Evolutionary conservation across 2,888 invertebrate species (phyloP).

Genomic region (Ichneumon xanthorius): DNA sequence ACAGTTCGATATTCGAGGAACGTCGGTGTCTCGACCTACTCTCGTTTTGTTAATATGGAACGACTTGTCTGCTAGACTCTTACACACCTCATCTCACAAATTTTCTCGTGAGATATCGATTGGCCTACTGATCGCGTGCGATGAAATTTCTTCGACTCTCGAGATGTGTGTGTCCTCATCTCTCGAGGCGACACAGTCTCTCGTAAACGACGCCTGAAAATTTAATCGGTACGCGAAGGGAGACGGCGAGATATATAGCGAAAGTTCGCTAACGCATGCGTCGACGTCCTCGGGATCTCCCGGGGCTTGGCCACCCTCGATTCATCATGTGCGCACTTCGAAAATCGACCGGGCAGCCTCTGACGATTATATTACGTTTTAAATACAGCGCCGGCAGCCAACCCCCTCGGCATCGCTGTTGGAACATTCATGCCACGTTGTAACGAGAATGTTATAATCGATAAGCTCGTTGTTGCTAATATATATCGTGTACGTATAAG

Average conservation of each 20-base stretch:
- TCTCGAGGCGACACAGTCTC: conserved; percentile 34
- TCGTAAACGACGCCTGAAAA: conserved; percentile 58
- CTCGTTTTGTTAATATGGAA: neutral
- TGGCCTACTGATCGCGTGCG: conserved; percentile 51
- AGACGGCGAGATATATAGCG: conserved; percentile 8
- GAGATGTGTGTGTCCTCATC: conserved; percentile 20
- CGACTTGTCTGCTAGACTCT: neutral
- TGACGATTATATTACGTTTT: conserved; percentile 58
- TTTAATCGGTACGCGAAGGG: conserved; percentile 54
- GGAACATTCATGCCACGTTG: conserved; percentile 51
- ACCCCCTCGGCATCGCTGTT: conserved; percentile 48
- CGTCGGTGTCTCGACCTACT: neutral
- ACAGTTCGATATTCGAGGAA: neutral
- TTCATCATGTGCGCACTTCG: conserved; percentile 48
- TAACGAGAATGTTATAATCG: conserved; percentile 49
- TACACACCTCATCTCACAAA: neutral
- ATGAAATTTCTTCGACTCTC: conserved; percentile 54
- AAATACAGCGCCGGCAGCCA: conserved; percentile 38
- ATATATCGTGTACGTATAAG: conserved; percentile 26
- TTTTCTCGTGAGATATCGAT: conserved; percentile 50
- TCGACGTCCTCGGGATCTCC: conserved; percentile 21
- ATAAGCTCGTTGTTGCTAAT: conserved; percentile 48
- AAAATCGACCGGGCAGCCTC: conserved; percentile 66
- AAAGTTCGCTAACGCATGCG: conserved; percentile 47
- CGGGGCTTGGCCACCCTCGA: conserved; percentile 32